Conservation (phyloP, 2,113 vertebrate genomes). For the Rana temporaria region DNA sequence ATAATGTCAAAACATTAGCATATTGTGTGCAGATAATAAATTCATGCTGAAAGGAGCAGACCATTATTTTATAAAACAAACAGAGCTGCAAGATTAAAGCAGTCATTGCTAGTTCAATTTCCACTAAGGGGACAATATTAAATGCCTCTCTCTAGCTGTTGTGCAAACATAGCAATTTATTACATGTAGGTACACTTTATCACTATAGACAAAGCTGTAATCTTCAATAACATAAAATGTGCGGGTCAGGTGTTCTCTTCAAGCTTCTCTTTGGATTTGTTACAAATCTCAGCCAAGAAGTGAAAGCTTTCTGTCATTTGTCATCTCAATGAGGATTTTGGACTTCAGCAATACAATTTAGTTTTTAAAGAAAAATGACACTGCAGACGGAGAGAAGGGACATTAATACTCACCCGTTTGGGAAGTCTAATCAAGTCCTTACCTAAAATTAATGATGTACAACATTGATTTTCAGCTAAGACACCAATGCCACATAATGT, state of each 20-base stretch:
- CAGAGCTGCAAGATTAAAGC: constrained; percentile 12
- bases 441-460: background rate
- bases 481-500: too few relatives aligned
- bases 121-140: constrained; percentile 36
- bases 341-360: background rate
- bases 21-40: background rate
- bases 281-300: background rate
- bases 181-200: constrained; percentile 25
- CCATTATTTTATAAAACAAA: constrained; percentile 8
- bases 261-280: constrained; percentile 19
- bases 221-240: constrained; percentile 26
- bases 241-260: constrained; percentile 4
- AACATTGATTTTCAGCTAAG: background rate
- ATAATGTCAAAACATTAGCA: too few relatives aligned
- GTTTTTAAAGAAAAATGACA: background rate
- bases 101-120: constrained; percentile 23
- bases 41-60: background rate
- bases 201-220: constrained; percentile 17
- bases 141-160: background rate
- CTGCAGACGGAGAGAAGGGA: background rate
- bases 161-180: constrained; percentile 31
- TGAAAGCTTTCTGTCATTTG: constrained; percentile 16
- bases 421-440: background rate
- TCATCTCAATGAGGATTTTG: background rate
- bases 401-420: constrained; percentile 1